These are phyloP conservation scores for Notothenia rossii DNA, from an alignment of 2,113 vertebrate species.

Conservation along the genomic window DNA sequence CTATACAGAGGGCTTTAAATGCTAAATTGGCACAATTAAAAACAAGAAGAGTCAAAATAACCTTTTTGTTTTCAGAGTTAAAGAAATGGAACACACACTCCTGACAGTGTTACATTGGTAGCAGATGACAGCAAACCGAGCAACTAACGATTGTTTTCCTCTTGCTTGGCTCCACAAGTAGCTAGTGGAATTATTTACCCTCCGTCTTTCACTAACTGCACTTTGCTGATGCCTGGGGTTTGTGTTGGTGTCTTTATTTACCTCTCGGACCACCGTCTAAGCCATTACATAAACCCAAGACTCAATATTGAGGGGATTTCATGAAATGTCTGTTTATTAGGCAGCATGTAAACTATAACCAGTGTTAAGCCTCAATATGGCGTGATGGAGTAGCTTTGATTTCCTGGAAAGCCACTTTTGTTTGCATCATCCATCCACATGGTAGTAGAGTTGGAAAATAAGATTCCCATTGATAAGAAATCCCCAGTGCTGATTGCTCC, in stretches of 20 bases:
- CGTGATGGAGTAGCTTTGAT: conserved; percentile 20
- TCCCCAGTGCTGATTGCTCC: conserved; percentile 39
- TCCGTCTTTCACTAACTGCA: conserved; percentile 42
- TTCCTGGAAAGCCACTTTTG: conserved; percentile 55
- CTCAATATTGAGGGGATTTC: conserved; percentile 40
- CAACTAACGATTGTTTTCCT: conserved; percentile 44
- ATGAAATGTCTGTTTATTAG: conserved; percentile 41
- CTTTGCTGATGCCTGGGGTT: conserved; percentile 43
- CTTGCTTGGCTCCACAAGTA: conserved; percentile 59
- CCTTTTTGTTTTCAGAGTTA: not conserved
- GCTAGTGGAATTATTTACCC: conserved; percentile 72
- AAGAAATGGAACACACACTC: conserved; percentile 1
- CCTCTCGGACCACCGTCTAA: conserved; percentile 47
- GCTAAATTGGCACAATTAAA: conserved; percentile 15
- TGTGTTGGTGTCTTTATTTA: conserved; percentile 68
- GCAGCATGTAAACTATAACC: conserved; percentile 36
- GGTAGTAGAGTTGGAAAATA: conserved; percentile 34
- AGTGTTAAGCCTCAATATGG: conserved; percentile 20
- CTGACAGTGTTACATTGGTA: conserved; percentile 20
- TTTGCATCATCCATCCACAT: conserved; percentile 51
- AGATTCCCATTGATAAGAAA: conserved; percentile 67
- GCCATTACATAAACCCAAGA: conserved; percentile 46
- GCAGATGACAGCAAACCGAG: conserved; percentile 48
- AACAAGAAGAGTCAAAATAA: not conserved
- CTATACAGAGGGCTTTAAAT: not conserved